A percentile compares a stretch with the other conserved stretches of the same genome.
Evolutionary conservation across 2,113 vertebrate genomes (phyloP).

Genomic region (Isichthys henryi): DNA sequence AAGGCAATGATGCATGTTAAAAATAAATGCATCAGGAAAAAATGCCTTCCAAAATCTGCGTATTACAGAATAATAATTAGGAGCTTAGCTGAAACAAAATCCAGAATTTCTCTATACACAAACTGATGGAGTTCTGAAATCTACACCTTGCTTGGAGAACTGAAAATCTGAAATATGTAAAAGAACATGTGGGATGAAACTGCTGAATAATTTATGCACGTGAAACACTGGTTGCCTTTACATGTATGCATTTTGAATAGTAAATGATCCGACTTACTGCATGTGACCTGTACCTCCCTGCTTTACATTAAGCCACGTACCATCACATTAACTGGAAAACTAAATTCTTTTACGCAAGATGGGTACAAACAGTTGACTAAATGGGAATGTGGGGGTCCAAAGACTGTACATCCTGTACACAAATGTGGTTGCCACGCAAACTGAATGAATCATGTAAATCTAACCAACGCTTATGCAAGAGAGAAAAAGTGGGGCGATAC

Average conservation of each 20-base stretch:
- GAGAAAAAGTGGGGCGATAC: background rate
- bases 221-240: background rate
- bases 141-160: background rate
- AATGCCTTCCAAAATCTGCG: background rate
- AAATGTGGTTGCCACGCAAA: background rate
- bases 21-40: background rate
- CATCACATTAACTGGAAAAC: background rate
- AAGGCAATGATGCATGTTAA: background rate
- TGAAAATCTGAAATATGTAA: background rate
- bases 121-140: too few relatives aligned
- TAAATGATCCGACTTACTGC: background rate
- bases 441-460: background rate
- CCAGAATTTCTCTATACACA: too few relatives aligned
- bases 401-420: background rate
- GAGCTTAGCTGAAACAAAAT: background rate
- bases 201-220: background rate
- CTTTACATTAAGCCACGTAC: background rate
- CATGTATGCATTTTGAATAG: background rate
- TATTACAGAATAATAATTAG: background rate
- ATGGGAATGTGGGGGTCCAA: background rate
- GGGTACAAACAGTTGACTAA: background rate
- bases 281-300: background rate
- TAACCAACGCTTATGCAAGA: background rate
- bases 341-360: background rate
- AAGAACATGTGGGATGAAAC: background rate